Evolutionary conservation across 2,888 invertebrate genomes (phyloP).

Genomic region (Sesia apiformis): DNA sequence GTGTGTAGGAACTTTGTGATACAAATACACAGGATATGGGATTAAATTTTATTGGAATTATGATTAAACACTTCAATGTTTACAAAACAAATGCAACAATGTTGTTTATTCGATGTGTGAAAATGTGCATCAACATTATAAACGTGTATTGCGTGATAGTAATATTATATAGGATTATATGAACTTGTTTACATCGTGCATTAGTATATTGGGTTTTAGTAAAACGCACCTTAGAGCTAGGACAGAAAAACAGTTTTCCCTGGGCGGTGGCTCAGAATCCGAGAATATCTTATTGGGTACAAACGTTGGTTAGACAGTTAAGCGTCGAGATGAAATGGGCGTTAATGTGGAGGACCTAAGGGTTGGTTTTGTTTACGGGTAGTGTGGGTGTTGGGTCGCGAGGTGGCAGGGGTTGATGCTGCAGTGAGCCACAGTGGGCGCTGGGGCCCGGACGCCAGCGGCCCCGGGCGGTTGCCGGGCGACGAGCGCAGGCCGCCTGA

Average conservation of each 20-base stretch:
- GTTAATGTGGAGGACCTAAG: background rate
- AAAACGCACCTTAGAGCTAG: slow-evolving; percentile 4
- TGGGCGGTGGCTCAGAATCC: background rate
- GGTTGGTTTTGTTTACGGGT: background rate
- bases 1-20: too few species aligned
- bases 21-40: too few species aligned
- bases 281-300: background rate
- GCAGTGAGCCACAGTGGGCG: background rate
- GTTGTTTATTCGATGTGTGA: background rate
- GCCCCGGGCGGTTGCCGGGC: slow-evolving; percentile 20
- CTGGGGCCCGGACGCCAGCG: background rate
- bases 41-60: too few species aligned
- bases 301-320: slow-evolving; percentile 1
- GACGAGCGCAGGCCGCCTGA: slow-evolving; percentile 9
- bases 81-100: background rate
- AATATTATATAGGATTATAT: background rate
- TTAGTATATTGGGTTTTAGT: background rate
- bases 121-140: background rate
- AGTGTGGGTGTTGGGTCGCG: slow-evolving; percentile 1
- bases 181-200: slow-evolving; percentile 7
- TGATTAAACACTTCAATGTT: background rate
- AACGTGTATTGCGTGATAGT: background rate
- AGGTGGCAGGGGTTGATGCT: background rate
- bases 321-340: slow-evolving; percentile 5
- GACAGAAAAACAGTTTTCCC: slow-evolving; percentile 4